Base-by-base conservation (phyloP, 2,113 vertebrate species). In the Danionella cerebrum region DNA sequence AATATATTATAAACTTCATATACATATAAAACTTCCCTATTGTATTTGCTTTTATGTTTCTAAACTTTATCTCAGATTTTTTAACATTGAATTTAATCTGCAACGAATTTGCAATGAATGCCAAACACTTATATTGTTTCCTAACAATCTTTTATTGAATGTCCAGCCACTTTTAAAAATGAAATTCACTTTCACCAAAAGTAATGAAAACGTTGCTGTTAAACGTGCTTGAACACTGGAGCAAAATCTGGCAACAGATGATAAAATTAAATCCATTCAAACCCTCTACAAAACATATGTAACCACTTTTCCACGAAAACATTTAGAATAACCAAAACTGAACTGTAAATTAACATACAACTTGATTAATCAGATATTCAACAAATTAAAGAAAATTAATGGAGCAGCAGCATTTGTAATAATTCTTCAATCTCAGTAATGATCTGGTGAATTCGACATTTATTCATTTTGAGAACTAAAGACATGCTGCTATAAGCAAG, bases 81-180 rank as follows among this genome's bases (percentile, higher is more conserved):
- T n/a, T n/a, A n/a, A n/a, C n/a, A n/a, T n/a, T n/a, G n/a, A n/a
- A n/a, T n/a, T n/a, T n/a, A n/a, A n/a, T n/a, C n/a, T n/a, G n/a
- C n/a, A n/a, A n/a, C n/a, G n/a, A n/a, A n/a, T n/a, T n/a, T n/a
- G n/a, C n/a, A 39, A 1, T 12, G n/a, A 67, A 9, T 24, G 13
- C 33, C 22, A 54, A 55, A 44, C 52, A 48, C 5, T 33, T n/a
- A 25, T n/a, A 22, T 27, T 27, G 29, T 67, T 75, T 62, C 47
- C 22, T 74, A 67, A 67, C 39, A 75, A 70, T 64, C n/a, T 51
- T 75, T 75, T 75, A 75, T 75, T 75, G 63, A 64, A 69, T 25
- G 50, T 62, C 63, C 47, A 70, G 50, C 42, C 52, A 36, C 38
- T 24, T 25, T 21, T 57, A 44, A 29, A 48, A 42, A 24, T 25